phyloP scores from a whole-genome alignment of 2,888 invertebrate species.

The Pachliopta kotzebuea region DNA sequence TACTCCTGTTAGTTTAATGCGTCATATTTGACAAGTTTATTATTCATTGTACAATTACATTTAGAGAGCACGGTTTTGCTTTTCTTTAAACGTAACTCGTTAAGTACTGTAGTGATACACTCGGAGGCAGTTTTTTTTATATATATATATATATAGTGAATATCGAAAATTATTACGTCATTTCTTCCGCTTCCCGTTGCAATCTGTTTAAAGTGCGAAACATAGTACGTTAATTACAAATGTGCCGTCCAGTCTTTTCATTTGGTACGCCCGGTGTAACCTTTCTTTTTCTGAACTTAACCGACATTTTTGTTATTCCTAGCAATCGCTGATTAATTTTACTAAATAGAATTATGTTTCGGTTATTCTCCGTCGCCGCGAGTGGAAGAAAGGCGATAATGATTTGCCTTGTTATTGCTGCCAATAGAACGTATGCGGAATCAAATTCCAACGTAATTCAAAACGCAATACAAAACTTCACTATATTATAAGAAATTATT shows the following conservation, averaged over 20 bases:
- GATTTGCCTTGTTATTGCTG: conserved; percentile 19
- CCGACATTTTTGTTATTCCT: conserved; percentile 53
- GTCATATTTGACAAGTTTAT: conserved; percentile 49
- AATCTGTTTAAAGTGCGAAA: conserved; percentile 23
- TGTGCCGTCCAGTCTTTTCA: conserved; percentile 62
- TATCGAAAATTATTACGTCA: conserved; percentile 35
- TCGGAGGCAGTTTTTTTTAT: conserved; percentile 38
- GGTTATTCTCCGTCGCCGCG: conserved; percentile 12
- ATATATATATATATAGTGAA: conserved; percentile 34
- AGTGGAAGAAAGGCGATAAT: conserved; percentile 17
- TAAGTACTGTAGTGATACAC: conserved; percentile 52
- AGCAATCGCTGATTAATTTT: conserved; percentile 41
- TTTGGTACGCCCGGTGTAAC: conserved; percentile 30
- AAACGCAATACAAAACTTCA: conserved; percentile 18
- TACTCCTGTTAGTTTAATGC: conserved; percentile 54
- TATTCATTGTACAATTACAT: conserved; percentile 63
- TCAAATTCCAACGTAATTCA: conserved; percentile 51
- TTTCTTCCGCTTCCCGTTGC: conserved; percentile 33
- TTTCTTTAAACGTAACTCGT: conserved; percentile 68
- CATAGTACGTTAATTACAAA: conserved; percentile 41
- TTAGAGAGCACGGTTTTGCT: conserved; percentile 77
- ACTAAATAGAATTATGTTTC: conserved; percentile 15
- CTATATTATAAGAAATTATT: conserved; percentile 18
- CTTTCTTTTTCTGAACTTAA: conserved; percentile 32
- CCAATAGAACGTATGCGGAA: conserved; percentile 44